Base-by-base conservation (phyloP, 2,113 vertebrate species). In the Scartelaos histophorus region DNA sequence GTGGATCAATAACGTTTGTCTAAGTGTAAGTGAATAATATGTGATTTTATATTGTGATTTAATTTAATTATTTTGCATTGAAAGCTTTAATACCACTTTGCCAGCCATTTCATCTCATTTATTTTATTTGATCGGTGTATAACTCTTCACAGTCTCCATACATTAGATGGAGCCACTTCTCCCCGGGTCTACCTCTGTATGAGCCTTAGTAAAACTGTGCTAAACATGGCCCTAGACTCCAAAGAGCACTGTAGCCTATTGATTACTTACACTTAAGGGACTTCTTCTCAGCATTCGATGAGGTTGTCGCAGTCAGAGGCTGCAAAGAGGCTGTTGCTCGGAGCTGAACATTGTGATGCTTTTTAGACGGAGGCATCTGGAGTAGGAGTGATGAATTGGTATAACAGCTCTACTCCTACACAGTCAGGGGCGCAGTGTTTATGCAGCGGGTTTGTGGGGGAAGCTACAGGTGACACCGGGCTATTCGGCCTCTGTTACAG, bases 181-280 rank as follows among this genome's bases (percentile, higher is more conserved):
- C 29, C 60, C 15, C 60, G 25, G 25, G 11, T 62, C 61, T 34
- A 64, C 29, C 15, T 6, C 34, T 43, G 34, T 21, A 38, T 64
- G 19, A 62, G 19, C 46, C 46, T 68, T 69, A 69, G 25, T 58
- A 71, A 75, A 67, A 66, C 64, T 49, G 66, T 77, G 58, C 49
- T 79, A 71, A 76, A 83, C 54, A 72, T 51, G 49, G 29, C 47
- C 46, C 75, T 64, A 3, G 34, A 64, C 49, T 25, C 46, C 64
- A 49, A 15, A 7, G 58, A 79, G 21, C 15, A 10, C 71, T 78
- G 75, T 35, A 73, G 70, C 54, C 58, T 75, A 71, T 74, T 82
- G 79, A 84, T 85, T 74, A 57, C 66, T 19, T 47, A 24, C 15
- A 61, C 82, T 80, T 77, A 15, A 49, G 73, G 80, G 46, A 66